These are phyloP conservation scores for Periplaneta americana DNA, from an alignment of 1,140 invertebrate genomes.

Conservation along the genomic window DNA sequence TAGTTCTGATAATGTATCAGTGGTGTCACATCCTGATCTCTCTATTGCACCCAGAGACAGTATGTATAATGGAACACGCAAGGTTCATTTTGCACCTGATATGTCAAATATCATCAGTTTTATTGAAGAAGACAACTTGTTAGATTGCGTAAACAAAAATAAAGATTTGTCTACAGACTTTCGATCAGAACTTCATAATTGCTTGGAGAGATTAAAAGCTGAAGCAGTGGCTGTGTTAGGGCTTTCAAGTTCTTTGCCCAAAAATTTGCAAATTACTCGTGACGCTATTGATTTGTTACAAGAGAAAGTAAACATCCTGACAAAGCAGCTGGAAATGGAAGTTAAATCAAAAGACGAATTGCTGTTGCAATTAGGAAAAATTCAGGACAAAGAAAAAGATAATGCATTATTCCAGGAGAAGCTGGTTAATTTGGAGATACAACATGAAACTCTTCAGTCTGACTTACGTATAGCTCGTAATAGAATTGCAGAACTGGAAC, in stretches of 20 bases:
- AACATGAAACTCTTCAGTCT: constrained; percentile 44
- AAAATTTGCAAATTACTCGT: background rate
- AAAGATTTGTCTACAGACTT: constrained; percentile 50
- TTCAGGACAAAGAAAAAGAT: background rate
- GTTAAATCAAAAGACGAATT: constrained; percentile 29
- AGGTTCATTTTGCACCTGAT: constrained; percentile 62
- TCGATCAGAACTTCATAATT: constrained; percentile 53
- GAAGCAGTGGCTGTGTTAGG: constrained; percentile 62
- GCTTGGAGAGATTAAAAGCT: constrained; percentile 52
- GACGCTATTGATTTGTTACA: background rate
- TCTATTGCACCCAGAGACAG: constrained; percentile 25
- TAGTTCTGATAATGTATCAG: background rate
- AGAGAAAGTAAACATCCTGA: constrained; percentile 22
- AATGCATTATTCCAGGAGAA: constrained; percentile 14
- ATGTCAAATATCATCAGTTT: constrained; percentile 51
- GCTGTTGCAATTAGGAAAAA: background rate
- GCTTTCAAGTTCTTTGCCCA: constrained; percentile 40
- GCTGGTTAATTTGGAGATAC: constrained; percentile 38
- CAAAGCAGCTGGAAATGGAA: constrained; percentile 28
- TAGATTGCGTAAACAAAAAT: constrained; percentile 36
- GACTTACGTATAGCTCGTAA: constrained; percentile 39
- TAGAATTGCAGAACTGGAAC: constrained; percentile 46
- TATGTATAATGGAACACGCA: background rate
- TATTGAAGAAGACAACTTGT: constrained; percentile 45
- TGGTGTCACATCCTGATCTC: background rate